A percentile compares a stretch with the other conserved stretches of the same genome.
Conservation (phyloP, 2,113 vertebrate species). For the Meriones unguiculatus region DNA sequence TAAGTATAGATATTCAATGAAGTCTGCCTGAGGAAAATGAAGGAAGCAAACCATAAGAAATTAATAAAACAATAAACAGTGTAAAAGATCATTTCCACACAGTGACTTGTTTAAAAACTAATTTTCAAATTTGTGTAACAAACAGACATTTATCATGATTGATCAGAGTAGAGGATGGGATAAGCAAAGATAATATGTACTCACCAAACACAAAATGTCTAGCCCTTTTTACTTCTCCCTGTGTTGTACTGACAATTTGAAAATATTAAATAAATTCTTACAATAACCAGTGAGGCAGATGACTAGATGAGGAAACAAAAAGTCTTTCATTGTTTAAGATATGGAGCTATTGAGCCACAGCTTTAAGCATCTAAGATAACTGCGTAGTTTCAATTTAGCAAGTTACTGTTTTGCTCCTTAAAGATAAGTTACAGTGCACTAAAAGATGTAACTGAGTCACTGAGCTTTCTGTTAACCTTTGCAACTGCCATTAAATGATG, state of each 20-base stretch:
- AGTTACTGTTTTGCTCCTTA: neutral
- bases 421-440: neutral
- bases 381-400: slow-evolving; percentile 46
- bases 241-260: too few relatives aligned
- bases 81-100: neutral
- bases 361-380: slow-evolving; percentile 42
- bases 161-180: too few relatives aligned
- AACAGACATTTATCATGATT: neutral
- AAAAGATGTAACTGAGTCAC: slow-evolving; percentile 2
- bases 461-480: slow-evolving; percentile 1
- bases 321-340: neutral
- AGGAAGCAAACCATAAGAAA: slow-evolving; percentile 5
- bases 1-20: neutral
- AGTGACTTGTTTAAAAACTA: neutral
- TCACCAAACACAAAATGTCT: neutral
- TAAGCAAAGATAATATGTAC: neutral
- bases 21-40: neutral
- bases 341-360: neutral
- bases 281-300: neutral
- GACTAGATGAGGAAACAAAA: neutral
- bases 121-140: slow-evolving; percentile 5
- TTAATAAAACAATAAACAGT: neutral
- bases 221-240: neutral
- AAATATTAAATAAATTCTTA: slow-evolving; percentile 20
- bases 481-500: neutral